Evolutionary conservation across 92 coral and sea anemone genomes (phyloP).

Genomic region (Parazoanthus atlanticus): DNA sequence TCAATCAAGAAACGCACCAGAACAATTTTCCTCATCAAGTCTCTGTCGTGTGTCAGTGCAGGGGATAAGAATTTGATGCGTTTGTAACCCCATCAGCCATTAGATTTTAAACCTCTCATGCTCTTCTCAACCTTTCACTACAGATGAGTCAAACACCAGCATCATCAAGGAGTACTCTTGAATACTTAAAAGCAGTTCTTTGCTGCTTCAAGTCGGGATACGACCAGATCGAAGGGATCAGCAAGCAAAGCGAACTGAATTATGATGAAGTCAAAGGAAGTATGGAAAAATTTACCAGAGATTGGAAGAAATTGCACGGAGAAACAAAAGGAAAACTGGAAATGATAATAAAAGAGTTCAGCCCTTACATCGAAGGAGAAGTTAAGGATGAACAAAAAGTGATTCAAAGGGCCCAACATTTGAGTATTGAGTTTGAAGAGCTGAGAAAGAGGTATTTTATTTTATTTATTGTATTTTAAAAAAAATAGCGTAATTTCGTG

Average conservation of each 20-base stretch:
- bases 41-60: too few species aligned
- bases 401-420: not conserved
- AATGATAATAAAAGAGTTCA: not conserved
- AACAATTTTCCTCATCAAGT: too few species aligned
- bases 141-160: not conserved
- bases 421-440: slow-evolving; percentile 15
- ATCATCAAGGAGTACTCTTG: not conserved
- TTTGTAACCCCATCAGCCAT: too few species aligned
- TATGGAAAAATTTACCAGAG: not conserved
- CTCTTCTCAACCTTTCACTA: not conserved
- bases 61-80: too few species aligned
- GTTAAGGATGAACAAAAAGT: not conserved
- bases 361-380: slow-evolving; percentile 26
- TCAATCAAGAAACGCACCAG: too few species aligned
- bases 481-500: too few species aligned
- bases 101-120: too few species aligned
- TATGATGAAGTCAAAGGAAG: slow-evolving; percentile 25
- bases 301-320: slow-evolving; percentile 12
- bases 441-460: slow-evolving; percentile 23
- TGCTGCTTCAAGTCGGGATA: slow-evolving; percentile 20
- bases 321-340: slow-evolving; percentile 30
- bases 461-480: not conserved
- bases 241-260: not conserved
- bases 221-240: slow-evolving; percentile 1
- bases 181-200: not conserved